Base-by-base conservation (phyloP, 2,888 invertebrate species). In the Leistus spinibarbis region DNA sequence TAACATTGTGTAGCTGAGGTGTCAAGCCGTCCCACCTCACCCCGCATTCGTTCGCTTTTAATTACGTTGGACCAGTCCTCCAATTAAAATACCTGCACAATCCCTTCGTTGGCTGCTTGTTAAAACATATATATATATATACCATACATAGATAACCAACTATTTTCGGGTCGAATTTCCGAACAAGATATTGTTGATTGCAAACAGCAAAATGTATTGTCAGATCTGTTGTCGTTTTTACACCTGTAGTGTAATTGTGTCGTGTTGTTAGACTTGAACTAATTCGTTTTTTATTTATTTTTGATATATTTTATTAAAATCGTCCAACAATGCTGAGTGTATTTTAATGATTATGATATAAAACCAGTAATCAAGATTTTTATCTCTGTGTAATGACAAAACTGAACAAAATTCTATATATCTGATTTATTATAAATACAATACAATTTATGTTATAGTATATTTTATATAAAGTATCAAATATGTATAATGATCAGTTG, bases 1-100 rank as follows among this genome's bases (percentile, higher is more conserved):
- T 84, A 84, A 85, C 84, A 84, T 84, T 84, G 84, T 40, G 40
- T 84, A 84, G 82, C 80, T 82, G 13, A 85, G 85, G 85, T 85
- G 85, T 85, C 85, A 85, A 84, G 85, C 83, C 84, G 84, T 83
- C 84, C 83, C 84, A 82, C 40, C 40, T 40, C 40, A 5, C 40
- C 40, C 40, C 40, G 40, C 40, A 40, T 40, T 65, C 81, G 82
- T 81, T 82, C 82, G 81, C 84, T 84, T 85, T 85, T 85, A 85
- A 85, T 85, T 85, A 85, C 83, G 66, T 83, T 17, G 83, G 83
- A 82, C 83, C 83, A 82, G 84, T 82, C 84, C 83, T 81, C 83
- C 84, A 84, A 84, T 84, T 84, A 84, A 85, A 85, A 84, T 84
- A 82, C 82, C 82, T 81, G 81, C 79, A 81, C 83, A 83, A 83